Evolutionary conservation across 2,888 invertebrate species (phyloP).

Genomic region (Drosophila nr. fundita): DNA sequence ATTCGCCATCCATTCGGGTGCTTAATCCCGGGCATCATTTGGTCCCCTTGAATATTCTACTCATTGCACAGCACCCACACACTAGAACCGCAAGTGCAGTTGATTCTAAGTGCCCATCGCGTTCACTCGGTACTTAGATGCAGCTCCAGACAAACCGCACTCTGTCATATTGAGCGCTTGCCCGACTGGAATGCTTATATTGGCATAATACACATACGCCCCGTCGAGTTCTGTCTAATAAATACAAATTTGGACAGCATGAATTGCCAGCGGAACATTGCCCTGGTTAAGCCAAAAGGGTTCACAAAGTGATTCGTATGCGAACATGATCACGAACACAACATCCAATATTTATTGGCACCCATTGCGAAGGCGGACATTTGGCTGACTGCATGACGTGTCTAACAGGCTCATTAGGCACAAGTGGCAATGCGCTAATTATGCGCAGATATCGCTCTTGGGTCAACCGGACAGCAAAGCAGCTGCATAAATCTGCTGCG

Average conservation of each 20-base stretch:
- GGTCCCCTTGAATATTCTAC: slow-evolving; percentile 29
- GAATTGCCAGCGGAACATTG: slow-evolving; percentile 55
- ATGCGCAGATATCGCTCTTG: slow-evolving; percentile 57
- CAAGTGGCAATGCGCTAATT: slow-evolving; percentile 84
- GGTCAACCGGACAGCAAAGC: slow-evolving; percentile 41
- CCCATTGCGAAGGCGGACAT: slow-evolving; percentile 34
- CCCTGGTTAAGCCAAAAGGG: slow-evolving; percentile 9
- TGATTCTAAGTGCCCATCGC: slow-evolving; percentile 19
- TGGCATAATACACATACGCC: slow-evolving; percentile 81
- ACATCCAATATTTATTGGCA: slow-evolving; percentile 72
- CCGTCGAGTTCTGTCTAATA: slow-evolving; percentile 73
- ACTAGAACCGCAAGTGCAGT: slow-evolving; percentile 18
- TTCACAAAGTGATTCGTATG: slow-evolving; percentile 22
- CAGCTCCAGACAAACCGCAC: slow-evolving; percentile 37
- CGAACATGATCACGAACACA: slow-evolving; percentile 23
- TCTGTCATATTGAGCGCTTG: slow-evolving; percentile 63
- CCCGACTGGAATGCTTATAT: slow-evolving; percentile 56
- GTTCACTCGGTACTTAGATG: slow-evolving; percentile 22
- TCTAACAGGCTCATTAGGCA: slow-evolving; percentile 83
- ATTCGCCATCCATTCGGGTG: slow-evolving; percentile 36
- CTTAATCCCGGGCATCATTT: slow-evolving; percentile 36
- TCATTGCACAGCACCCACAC: slow-evolving; percentile 38
- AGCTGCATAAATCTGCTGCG: slow-evolving; percentile 57
- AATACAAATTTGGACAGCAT: slow-evolving; percentile 78
- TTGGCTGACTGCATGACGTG: slow-evolving; percentile 61